Evolutionary conservation across 2,888 invertebrate genomes (phyloP).

Genomic region (Ophioninae sp.): DNA sequence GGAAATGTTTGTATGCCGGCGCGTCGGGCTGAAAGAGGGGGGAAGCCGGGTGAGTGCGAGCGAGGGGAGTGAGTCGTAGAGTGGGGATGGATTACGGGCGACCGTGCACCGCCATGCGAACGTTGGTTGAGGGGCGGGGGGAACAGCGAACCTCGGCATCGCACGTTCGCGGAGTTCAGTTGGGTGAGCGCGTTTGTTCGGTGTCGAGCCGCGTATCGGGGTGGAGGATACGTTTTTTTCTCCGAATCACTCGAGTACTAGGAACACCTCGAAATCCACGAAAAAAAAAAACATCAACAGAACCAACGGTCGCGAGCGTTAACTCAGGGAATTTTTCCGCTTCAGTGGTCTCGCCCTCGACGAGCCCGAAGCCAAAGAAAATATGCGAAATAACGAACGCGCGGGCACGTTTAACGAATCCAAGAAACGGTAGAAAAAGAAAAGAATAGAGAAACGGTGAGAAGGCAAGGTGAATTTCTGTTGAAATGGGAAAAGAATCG

Average conservation of each 20-base stretch:
- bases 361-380: constrained; percentile 21
- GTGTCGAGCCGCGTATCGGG: constrained; percentile 58
- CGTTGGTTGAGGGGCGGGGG: constrained; percentile 28
- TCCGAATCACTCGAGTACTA: constrained; percentile 10
- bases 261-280: constrained; percentile 7
- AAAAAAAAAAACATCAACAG: constrained; percentile 10
- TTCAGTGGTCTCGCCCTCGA: too few relatives aligned
- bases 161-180: constrained; percentile 70
- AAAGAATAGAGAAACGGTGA: too few relatives aligned
- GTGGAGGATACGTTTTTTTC: constrained; percentile 15
- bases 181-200: constrained; percentile 70
- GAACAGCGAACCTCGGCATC: constrained; percentile 54
- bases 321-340: background rate
- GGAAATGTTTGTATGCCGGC: constrained; percentile 66
- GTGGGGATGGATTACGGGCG: constrained; percentile 57
- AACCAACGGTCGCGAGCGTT: background rate
- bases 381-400: constrained; percentile 15
- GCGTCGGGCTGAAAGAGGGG: constrained; percentile 37
- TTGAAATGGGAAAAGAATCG: constrained; percentile 4
- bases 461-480: too few relatives aligned
- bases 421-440: background rate
- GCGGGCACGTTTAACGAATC: background rate
- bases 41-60: constrained; percentile 43
- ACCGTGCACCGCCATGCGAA: constrained; percentile 49
- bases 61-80: constrained; percentile 47